Percentiles rank a stretch among this genome's conserved stretches.
Evolutionary conservation across 2,888 invertebrate species (phyloP).

Genomic region (Drosophila rellima): DNA sequence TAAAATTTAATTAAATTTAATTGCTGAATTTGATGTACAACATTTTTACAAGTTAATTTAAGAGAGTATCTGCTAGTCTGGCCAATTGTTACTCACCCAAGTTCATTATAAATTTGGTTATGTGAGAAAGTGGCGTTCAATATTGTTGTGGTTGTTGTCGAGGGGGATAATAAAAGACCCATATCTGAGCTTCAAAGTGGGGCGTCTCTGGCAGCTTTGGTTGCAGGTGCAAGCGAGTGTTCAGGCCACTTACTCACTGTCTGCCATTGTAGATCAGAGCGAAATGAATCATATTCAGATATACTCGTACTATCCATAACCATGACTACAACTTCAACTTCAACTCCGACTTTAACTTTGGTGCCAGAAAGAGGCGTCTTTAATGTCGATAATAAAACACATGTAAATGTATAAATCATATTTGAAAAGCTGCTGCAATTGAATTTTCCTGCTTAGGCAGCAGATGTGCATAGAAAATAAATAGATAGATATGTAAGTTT

Average conservation of each 20-base stretch:
- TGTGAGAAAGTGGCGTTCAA: constrained; percentile 59
- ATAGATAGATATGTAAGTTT: constrained; percentile 1
- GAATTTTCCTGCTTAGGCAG: constrained; percentile 49
- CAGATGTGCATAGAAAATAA: constrained; percentile 30
- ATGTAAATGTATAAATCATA: constrained; percentile 77
- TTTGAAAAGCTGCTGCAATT: constrained; percentile 52
- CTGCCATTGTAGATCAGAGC: constrained; percentile 60
- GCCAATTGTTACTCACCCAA: fast-evolving
- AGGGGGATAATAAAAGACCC: constrained; percentile 49
- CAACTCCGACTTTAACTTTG: constrained; percentile 28
- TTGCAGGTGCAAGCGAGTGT: constrained; percentile 36
- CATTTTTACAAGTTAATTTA: background rate
- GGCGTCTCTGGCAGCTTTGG: constrained; percentile 31
- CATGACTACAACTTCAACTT: constrained; percentile 36
- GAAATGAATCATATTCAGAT: constrained; percentile 66
- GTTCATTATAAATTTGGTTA: constrained; percentile 29
- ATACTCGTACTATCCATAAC: constrained; percentile 17
- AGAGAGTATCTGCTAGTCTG: constrained; percentile 15
- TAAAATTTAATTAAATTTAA: background rate
- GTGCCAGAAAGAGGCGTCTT: constrained; percentile 72
- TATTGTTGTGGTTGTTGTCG: constrained; percentile 2
- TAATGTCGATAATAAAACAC: constrained; percentile 63
- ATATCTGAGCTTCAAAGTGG: constrained; percentile 44
- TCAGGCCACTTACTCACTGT: constrained; percentile 31
- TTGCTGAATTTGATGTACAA: background rate